Base-by-base conservation (phyloP, 1,140 invertebrate species). In the Plectus sambesii region DNA sequence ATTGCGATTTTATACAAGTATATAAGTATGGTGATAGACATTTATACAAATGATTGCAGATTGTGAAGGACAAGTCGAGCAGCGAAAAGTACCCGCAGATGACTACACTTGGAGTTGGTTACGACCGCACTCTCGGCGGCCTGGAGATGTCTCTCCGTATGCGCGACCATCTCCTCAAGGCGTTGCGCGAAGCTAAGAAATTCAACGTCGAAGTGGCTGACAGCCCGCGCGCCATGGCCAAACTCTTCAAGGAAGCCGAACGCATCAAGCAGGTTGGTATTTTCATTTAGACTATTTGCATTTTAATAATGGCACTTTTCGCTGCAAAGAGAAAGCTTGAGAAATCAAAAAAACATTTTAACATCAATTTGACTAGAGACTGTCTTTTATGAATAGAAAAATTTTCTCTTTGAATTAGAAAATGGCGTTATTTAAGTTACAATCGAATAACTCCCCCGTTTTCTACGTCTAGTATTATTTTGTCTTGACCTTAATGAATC, bases 181-280 rank as follows among this genome's bases (percentile, higher is more conserved):
- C 83, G 53, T 98, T 97, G 70, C 86, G 85, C 70, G 85, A 84
- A 1, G 81, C 82, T 47, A 75, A 79, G n/a, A 59, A 56, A 9
- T 30, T 43, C 5, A 26, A 30, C 5, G 50, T 40, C 8, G 54
- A 62, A 26, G 60, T 67, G 27, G 59, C 61, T 25, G 57, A 64
- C 27, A 93, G 82, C 68, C 79, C 83, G 0, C 76, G 87, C 53
- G 80, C 89, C 0, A 82, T 98, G 82, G 87, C 86, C 3, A 99
- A 99, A 68, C 74, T 99, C 2, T 82, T 93, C 45, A 88, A 92
- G 68, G 94, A 99, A 75, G 87, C 94, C 22, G 90, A 87, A 42
- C 74, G 90, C 20, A 72, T 98, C 1, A 98, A 98, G 73, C 89
- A 89, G 66, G 50, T 58, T 38, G 0, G n/a, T 29, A 51, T 17